Evolutionary conservation across 2,797 vertebrate genomes (phyloP), one percentile per base, ranked within the genome.

Genomic region (Thalassophryne amazonica): DNA sequence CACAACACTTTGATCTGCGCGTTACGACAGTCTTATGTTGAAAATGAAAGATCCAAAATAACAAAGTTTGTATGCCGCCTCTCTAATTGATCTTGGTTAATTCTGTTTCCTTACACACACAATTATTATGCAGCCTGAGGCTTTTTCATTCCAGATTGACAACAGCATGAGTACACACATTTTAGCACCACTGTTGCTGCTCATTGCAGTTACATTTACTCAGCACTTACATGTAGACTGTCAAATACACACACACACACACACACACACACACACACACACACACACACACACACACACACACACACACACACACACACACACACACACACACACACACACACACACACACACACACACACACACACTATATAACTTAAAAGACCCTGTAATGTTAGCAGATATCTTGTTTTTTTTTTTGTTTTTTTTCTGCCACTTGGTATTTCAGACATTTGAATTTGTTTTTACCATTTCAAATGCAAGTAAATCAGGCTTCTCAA

Each of bases 141-240:
- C 16, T 61, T 18, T 53, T 23, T 52, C 21, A 50, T 35, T 53
- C 37, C 31, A 70, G 45, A 66, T 52, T 72, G 56, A 47, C 49
- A 72, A 53, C 42, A 69, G 58, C 43, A 21, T 65, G 57, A 65
- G 54, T n/a, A n/a, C n/a, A n/a, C n/a, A n/a, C n/a, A n/a, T n/a
- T n/a, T n/a, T n/a, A n/a, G n/a, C n/a, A n/a, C n/a, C 33, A 36
- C 41, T 34, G 51, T 59, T 66, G 52, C 66, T 54, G 51, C 64
- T 81, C 76, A 69, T 66, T 69, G 49, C 74, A 37, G 55, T 59
- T 39, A 54, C 73, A 83, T 86, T n/a, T 86, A 89, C 80, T 85
- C 86, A 87, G 83, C 75, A 60, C 53, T 84, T 87, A 69, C 60
- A 49, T 6, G 43, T 76, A 51, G 76, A 60, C 73, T 64, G 69